Conservation (phyloP, 2,113 vertebrate genomes). For the Pantherophis guttatus region DNA sequence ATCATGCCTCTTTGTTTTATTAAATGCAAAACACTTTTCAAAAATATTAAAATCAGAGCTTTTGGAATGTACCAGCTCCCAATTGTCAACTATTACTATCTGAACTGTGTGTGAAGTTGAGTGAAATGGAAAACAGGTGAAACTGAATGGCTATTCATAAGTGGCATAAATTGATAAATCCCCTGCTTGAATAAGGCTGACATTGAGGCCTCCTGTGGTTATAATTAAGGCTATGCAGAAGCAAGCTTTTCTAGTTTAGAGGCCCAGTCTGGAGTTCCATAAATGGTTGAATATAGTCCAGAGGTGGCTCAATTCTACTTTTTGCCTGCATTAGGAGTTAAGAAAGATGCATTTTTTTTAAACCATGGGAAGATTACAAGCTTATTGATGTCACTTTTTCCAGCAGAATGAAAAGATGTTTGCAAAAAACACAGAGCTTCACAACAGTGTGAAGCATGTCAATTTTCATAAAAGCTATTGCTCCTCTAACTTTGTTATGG, state of each 20-base stretch:
- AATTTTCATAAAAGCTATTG: neutral
- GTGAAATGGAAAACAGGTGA: neutral
- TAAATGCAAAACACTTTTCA: constrained; percentile 24
- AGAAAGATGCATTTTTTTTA: neutral
- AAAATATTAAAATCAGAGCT: neutral
- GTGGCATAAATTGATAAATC: neutral
- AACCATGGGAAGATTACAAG: neutral
- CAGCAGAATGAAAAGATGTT: neutral
- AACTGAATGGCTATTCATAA: neutral
- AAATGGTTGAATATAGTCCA: neutral
- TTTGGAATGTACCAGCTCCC: neutral
- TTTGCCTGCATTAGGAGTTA: neutral
- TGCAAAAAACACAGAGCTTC: neutral
- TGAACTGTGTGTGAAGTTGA: neutral
- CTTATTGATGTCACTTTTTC: neutral
- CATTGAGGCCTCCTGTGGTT: neutral
- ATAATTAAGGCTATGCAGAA: neutral
- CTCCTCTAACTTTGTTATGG: neutral
- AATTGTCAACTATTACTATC: neutral
- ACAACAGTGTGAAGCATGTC: neutral
- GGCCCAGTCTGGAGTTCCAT: neutral
- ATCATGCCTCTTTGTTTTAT: constrained; percentile 10
- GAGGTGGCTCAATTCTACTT: neutral
- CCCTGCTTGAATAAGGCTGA: neutral
- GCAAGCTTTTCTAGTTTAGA: neutral